phyloP scores from a whole-genome alignment of 2,113 vertebrate species.

The Passer montanus region DNA sequence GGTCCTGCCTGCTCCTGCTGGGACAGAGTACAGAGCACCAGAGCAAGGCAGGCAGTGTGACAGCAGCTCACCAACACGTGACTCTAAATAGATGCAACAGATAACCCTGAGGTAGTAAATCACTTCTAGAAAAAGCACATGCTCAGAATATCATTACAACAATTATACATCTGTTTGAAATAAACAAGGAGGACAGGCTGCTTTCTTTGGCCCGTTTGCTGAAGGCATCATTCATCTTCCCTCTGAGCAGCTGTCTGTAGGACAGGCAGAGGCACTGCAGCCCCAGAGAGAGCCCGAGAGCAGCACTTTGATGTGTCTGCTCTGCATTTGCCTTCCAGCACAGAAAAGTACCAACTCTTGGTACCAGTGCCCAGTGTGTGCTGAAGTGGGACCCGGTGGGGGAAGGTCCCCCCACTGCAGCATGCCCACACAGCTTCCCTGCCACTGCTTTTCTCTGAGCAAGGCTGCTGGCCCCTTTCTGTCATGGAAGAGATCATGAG shows the following conservation, averaged over 20 bases:
- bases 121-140: conserved; percentile 32
- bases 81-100: neutral
- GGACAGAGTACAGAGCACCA: neutral
- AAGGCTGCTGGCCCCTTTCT: neutral
- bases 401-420: neutral
- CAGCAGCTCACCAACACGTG: rapidly evolving
- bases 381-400: neutral
- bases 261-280: neutral
- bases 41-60: neutral
- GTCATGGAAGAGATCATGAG: neutral
- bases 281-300: neutral
- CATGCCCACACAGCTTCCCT: neutral
- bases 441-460: neutral
- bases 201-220: neutral
- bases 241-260: neutral
- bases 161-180: conserved; percentile 22
- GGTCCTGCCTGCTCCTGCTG: neutral
- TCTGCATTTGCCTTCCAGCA: neutral
- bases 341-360: neutral
- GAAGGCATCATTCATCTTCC: neutral
- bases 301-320: neutral
- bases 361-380: neutral
- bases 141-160: conserved; percentile 56
- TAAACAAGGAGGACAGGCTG: conserved; percentile 1
- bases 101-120: conserved; percentile 42